Evolutionary conservation across 2,888 invertebrate species (phyloP).

Genomic region (Drosophila rubida): DNA sequence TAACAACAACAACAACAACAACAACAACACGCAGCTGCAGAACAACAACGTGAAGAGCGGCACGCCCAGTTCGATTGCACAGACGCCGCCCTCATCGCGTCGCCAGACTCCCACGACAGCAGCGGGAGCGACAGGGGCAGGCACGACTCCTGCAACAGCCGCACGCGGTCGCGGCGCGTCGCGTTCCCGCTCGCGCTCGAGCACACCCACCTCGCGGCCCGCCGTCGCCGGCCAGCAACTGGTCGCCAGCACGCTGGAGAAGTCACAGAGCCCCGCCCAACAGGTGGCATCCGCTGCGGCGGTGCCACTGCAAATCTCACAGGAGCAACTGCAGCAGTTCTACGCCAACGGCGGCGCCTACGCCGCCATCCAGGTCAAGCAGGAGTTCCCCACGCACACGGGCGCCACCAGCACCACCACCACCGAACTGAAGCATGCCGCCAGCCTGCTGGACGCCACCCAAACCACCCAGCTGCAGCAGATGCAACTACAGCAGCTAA

Average conservation of each 20-base stretch:
- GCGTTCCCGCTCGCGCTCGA: constrained; percentile 54
- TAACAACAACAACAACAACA: constrained; percentile 31
- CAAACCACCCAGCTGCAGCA: constrained; percentile 85
- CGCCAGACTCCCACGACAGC: constrained; percentile 10
- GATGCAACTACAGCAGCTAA: constrained; percentile 84
- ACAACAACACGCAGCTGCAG: constrained; percentile 41
- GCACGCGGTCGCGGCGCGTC: constrained; percentile 44
- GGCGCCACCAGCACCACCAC: constrained; percentile 31
- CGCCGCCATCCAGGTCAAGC: constrained; percentile 84
- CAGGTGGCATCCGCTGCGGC: constrained; percentile 82
- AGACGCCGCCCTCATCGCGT: constrained; percentile 28
- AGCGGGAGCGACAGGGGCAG: constrained; percentile 5
- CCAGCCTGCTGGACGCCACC: constrained; percentile 84
- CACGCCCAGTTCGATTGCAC: constrained; percentile 32
- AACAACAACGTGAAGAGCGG: constrained; percentile 28
- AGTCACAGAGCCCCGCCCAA: constrained; percentile 86
- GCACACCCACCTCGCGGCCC: constrained; percentile 54
- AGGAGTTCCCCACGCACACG: constrained; percentile 83
- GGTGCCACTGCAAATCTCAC: constrained; percentile 84
- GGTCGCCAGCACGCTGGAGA: constrained; percentile 86
- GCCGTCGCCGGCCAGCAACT: not conserved
- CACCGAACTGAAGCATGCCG: constrained; percentile 79
- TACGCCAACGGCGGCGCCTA: constrained; percentile 82
- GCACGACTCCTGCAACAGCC: constrained; percentile 11
- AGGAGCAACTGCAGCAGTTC: constrained; percentile 87